These are phyloP conservation scores for Heliconius congener DNA, from an alignment of 1,140 invertebrate genomes.

Conservation along the genomic window DNA sequence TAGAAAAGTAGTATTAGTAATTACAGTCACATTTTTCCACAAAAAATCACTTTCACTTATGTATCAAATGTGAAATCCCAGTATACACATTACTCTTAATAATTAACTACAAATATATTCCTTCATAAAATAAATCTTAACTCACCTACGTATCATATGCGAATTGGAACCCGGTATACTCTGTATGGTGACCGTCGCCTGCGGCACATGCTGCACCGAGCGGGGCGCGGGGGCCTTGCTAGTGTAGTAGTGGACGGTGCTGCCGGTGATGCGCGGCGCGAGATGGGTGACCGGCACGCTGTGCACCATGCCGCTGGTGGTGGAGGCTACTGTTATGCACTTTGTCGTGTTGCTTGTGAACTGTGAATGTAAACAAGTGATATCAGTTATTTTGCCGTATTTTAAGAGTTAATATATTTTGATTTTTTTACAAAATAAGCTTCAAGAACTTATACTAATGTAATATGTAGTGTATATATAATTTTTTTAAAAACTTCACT, in stretches of 20 bases:
- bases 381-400: not conserved
- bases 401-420: too few relatives aligned
- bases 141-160: conserved; percentile 71
- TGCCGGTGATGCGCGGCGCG: conserved; percentile 61
- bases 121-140: conserved; percentile 19
- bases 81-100: too few relatives aligned
- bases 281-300: conserved; percentile 72
- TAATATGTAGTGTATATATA: too few relatives aligned
- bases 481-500: too few relatives aligned
- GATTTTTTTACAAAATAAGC: too few relatives aligned
- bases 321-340: conserved; percentile 73
- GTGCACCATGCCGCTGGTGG: conserved; percentile 72
- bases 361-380: conserved; percentile 42
- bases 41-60: too few relatives aligned
- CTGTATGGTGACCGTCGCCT: conserved; percentile 72
- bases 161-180: conserved; percentile 64
- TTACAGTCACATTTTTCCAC: too few relatives aligned
- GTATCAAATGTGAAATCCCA: too few relatives aligned
- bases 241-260: conserved; percentile 71
- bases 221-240: conserved; percentile 48
- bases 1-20: too few relatives aligned
- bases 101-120: too few relatives aligned
- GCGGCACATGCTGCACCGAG: conserved; percentile 59
- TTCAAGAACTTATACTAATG: too few relatives aligned
- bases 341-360: conserved; percentile 62